These are phyloP conservation scores for Potamilus streckersoni DNA, from an alignment of 1,140 invertebrate genomes.

Conservation along the genomic window DNA sequence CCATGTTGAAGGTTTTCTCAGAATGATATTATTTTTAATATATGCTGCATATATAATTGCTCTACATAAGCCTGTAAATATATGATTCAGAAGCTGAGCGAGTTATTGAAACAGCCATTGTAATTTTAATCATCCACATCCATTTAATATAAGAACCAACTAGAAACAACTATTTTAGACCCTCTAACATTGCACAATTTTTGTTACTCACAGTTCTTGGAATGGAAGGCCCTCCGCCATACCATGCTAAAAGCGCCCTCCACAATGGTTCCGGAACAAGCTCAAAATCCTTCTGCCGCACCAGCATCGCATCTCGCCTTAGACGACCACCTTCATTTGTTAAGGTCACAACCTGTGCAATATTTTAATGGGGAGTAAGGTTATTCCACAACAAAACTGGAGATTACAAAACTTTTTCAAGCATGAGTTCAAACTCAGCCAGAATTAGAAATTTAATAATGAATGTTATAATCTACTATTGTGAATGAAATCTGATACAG, in stretches of 20 bases:
- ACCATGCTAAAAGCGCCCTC: conserved; percentile 87
- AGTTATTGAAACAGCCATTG: too few relatives aligned
- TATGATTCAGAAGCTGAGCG: too few relatives aligned
- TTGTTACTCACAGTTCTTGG: conserved; percentile 78
- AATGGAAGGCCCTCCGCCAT: conserved; percentile 83
- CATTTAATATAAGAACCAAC: too few relatives aligned
- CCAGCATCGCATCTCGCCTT: conserved; percentile 76
- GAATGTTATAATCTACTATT: too few relatives aligned
- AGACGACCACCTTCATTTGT: conserved; percentile 89
- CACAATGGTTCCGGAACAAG: conserved; percentile 85
- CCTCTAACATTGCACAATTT: not conserved
- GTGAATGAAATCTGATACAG: too few relatives aligned
- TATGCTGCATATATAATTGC: too few relatives aligned
- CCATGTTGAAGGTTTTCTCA: too few relatives aligned
- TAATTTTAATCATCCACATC: too few relatives aligned
- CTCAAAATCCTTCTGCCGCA: conserved; percentile 83
- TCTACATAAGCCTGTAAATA: too few relatives aligned
- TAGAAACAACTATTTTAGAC: not conserved
- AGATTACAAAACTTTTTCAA: not conserved
- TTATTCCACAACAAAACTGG: not conserved
- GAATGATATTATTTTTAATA: too few relatives aligned
- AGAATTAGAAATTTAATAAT: too few relatives aligned
- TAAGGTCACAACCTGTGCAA: conserved; percentile 70
- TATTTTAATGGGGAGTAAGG: not conserved
- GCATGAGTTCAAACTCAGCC: too few relatives aligned